Conservation (phyloP, 2,113 vertebrate species). For the Albula glossodonta region DNA sequence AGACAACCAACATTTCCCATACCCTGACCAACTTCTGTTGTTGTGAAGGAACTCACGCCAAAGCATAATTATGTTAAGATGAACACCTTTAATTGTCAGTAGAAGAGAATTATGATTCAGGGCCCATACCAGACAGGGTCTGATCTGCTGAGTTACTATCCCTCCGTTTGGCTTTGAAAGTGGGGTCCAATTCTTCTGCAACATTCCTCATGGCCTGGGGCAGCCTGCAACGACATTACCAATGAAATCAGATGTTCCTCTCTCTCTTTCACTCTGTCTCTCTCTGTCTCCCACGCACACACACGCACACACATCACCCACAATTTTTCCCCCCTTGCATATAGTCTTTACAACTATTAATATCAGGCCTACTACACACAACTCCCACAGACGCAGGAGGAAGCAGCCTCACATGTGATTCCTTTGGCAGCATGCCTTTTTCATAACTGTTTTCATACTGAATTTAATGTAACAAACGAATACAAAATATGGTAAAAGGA, state of each 20-base stretch:
- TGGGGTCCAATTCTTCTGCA: conserved; percentile 74
- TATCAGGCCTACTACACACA: too few relatives aligned
- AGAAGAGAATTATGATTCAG: background rate
- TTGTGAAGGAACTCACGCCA: background rate
- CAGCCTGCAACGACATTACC: conserved; percentile 43
- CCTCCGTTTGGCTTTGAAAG: conserved; percentile 62
- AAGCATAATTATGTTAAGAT: background rate
- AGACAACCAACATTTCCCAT: background rate
- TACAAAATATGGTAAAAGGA: too few relatives aligned
- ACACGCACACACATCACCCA: too few relatives aligned
- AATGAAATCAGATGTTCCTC: background rate
- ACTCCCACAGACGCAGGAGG: too few relatives aligned
- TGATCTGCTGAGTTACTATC: conserved; percentile 36
- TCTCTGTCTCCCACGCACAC: too few relatives aligned
- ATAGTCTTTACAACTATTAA: too few relatives aligned
- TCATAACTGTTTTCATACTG: too few relatives aligned
- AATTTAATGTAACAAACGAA: too few relatives aligned
- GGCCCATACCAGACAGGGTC: conserved; percentile 31
- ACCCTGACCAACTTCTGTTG: background rate
- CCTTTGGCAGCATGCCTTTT: too few relatives aligned
- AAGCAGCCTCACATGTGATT: too few relatives aligned
- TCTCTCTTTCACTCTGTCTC: background rate
- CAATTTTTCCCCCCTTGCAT: too few relatives aligned
- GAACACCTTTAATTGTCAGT: background rate
- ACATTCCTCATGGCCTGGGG: conserved; percentile 61